These are phyloP conservation scores for Drosophila arawakana DNA, from an alignment of 1,140 invertebrate species.

Conservation along the genomic window DNA sequence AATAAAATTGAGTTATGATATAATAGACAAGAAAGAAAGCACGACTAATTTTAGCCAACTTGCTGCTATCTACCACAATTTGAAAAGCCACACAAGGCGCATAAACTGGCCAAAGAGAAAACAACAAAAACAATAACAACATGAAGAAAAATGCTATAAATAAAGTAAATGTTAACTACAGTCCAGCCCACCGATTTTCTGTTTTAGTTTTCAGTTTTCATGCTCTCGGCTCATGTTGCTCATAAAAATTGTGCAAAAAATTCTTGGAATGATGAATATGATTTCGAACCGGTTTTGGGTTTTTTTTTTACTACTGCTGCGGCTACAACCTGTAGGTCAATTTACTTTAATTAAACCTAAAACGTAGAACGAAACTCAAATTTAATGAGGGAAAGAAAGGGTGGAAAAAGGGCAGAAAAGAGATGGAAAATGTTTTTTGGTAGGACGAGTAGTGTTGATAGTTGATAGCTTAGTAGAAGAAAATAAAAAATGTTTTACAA, in stretches of 20 bases:
- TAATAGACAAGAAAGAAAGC: conserved; percentile 44
- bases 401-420: not conserved
- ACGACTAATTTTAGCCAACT: conserved; percentile 55
- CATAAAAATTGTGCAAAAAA: conserved; percentile 60
- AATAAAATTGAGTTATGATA: conserved; percentile 56
- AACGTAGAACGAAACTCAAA: conserved; percentile 44
- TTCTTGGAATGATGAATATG: conserved; percentile 55
- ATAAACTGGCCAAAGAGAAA: not conserved
- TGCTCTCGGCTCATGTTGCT: conserved; percentile 32
- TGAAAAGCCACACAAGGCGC: conserved; percentile 50
- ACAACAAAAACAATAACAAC: not conserved
- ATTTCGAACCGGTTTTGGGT: conserved; percentile 45
- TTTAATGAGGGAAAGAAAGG: not conserved
- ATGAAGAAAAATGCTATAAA: conserved; percentile 29
- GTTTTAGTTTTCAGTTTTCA: conserved; percentile 31
- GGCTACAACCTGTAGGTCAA: conserved; percentile 57
- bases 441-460: conserved; percentile 1
- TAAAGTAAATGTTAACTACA: conserved; percentile 41
- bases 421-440: not conserved
- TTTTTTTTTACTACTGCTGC: not conserved
- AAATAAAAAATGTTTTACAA: no score
- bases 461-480: no score
- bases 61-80: conserved; percentile 30
- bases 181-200: conserved; percentile 29
- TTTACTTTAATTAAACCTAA: conserved; percentile 69